A percentile compares a stretch with the other conserved stretches of the same genome.
Evolutionary conservation across 1,140 invertebrate species (phyloP).

Genomic region (Solenopsis fugax): DNA sequence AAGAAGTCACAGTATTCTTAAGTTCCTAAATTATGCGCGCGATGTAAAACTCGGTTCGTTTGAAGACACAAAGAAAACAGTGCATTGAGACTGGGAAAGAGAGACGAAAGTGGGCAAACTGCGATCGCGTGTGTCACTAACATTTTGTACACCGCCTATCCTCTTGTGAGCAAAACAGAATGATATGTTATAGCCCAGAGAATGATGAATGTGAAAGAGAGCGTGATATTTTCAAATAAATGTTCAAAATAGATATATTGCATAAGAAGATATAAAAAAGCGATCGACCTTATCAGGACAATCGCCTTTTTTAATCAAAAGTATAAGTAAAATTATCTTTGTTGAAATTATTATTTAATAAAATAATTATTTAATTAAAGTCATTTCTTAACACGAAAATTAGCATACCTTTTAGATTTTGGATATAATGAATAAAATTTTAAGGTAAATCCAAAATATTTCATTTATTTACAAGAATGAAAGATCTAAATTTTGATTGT

Average conservation of each 20-base stretch:
- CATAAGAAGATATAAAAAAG: constrained; percentile 42
- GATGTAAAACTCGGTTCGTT: constrained; percentile 57
- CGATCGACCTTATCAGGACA: constrained; percentile 11
- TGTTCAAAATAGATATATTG: constrained; percentile 56
- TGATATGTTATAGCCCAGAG: constrained; percentile 77
- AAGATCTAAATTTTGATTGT: constrained; percentile 7
- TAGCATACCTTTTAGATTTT: constrained; percentile 37
- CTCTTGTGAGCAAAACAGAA: constrained; percentile 79
- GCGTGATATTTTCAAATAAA: constrained; percentile 55
- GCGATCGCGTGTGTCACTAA: constrained; percentile 56
- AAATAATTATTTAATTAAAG: constrained; percentile 7
- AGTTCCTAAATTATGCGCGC: constrained; percentile 60
- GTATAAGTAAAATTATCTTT: constrained; percentile 12
- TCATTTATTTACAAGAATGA: background rate
- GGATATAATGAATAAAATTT: constrained; percentile 18
- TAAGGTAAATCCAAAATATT: background rate
- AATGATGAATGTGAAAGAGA: constrained; percentile 45
- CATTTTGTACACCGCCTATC: constrained; percentile 35
- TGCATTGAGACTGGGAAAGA: background rate
- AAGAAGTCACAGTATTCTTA: constrained; percentile 61
- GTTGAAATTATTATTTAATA: constrained; percentile 19
- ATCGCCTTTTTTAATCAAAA: constrained; percentile 61
- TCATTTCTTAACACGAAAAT: background rate
- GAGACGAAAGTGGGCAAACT: constrained; percentile 32
- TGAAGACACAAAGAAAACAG: background rate